Conservation (phyloP, 2,888 invertebrate species). For the Nomada fucata region DNA sequence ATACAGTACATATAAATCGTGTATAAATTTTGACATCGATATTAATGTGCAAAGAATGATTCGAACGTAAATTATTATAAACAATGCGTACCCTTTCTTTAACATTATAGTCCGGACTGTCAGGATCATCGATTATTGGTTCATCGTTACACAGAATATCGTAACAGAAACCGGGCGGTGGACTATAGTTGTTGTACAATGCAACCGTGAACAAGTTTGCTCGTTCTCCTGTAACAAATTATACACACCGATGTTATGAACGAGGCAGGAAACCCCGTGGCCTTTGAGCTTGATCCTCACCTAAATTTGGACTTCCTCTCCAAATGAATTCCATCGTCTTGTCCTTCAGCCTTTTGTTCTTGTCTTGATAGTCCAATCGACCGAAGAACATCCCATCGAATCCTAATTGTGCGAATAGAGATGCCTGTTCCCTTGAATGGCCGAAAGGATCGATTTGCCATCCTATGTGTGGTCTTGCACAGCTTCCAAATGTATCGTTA, state of each 20-base stretch:
- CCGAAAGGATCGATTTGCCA: slow-evolving; percentile 96
- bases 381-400: slow-evolving; percentile 95
- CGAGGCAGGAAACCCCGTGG: background rate
- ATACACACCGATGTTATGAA: background rate
- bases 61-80: slow-evolving; percentile 1
- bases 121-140: slow-evolving; percentile 93
- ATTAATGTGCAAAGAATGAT: slow-evolving; percentile 22
- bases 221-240: slow-evolving; percentile 83
- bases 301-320: slow-evolving; percentile 90
- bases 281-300: slow-evolving; percentile 81
- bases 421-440: slow-evolving; percentile 94
- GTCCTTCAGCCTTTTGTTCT: slow-evolving; percentile 86
- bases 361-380: slow-evolving; percentile 95
- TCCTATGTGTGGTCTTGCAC: slow-evolving; percentile 89
- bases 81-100: slow-evolving; percentile 87
- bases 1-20: too few relatives aligned
- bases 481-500: slow-evolving; percentile 89
- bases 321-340: slow-evolving; percentile 93
- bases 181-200: slow-evolving; percentile 92
- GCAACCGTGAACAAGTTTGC: slow-evolving; percentile 93
- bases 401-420: slow-evolving; percentile 92
- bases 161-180: slow-evolving; percentile 97
- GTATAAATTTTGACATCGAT: too few relatives aligned
- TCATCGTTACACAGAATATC: slow-evolving; percentile 93
- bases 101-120: slow-evolving; percentile 93